Percentiles rank a stretch among this genome's conserved stretches.
These are phyloP conservation scores for Watersipora subatra DNA, from an alignment of 1,140 invertebrate genomes.

Conservation along the genomic window DNA sequence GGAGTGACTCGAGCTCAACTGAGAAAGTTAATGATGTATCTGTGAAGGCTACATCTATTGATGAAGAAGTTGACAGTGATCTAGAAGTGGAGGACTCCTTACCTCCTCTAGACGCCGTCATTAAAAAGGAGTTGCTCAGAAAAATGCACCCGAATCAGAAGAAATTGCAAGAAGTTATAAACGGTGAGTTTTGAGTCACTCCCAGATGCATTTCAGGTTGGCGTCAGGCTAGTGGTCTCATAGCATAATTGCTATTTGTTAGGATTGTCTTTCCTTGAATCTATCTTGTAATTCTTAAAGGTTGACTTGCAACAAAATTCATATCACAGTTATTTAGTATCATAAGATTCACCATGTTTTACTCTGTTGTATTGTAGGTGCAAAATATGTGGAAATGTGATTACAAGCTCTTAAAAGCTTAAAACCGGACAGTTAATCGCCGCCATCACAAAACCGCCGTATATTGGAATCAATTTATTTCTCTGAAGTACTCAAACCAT, in stretches of 20 bases:
- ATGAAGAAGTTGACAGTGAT: conserved; percentile 56
- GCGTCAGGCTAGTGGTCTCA: background rate
- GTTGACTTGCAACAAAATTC: too few species aligned
- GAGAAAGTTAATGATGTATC: conserved; percentile 41
- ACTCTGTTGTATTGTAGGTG: too few species aligned
- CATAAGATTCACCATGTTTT: too few species aligned
- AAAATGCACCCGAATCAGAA: conserved; percentile 60
- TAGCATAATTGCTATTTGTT: background rate
- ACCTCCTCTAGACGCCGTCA: conserved; percentile 58
- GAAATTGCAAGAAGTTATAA: conserved; percentile 92
- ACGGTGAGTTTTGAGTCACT: conserved; percentile 52
- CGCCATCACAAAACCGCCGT: too few species aligned
- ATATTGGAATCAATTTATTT: too few species aligned
- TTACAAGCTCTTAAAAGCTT: too few species aligned
- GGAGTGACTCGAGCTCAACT: conserved; percentile 49
- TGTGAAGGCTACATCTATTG: background rate
- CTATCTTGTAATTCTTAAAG: too few species aligned
- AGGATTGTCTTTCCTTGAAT: background rate
- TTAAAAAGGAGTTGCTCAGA: conserved; percentile 58
- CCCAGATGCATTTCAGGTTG: background rate
- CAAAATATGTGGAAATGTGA: too few species aligned
- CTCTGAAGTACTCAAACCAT: too few species aligned
- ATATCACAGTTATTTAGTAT: too few species aligned
- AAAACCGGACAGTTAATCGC: too few species aligned
- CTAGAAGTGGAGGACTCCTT: conserved; percentile 64